These are phyloP conservation scores for Porites rus DNA, from an alignment of 92 coral and sea anemone species.

Conservation along the genomic window DNA sequence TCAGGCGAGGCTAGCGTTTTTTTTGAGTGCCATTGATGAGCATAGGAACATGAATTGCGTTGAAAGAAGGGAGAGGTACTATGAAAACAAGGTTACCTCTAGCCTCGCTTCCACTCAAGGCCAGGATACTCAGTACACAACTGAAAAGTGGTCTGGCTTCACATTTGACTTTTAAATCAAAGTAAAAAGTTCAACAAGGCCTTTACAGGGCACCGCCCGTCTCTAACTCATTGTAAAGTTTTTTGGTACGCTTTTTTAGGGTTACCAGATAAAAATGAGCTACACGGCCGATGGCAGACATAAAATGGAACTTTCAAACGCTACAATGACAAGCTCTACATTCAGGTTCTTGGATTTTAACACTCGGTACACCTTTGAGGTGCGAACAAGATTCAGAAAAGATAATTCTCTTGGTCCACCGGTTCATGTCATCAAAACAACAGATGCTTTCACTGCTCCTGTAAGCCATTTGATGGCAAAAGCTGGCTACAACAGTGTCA, in stretches of 20 bases:
- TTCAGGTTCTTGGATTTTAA: conserved; percentile 7
- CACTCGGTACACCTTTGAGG: conserved; percentile 23
- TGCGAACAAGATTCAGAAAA: background rate
- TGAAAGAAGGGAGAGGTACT: no score
- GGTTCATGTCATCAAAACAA: background rate
- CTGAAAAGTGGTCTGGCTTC: no score
- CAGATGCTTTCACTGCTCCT: conserved; percentile 52
- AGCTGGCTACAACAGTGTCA: background rate
- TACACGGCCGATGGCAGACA: background rate
- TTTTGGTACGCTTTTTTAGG: conserved; percentile 1
- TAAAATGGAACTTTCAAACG: background rate
- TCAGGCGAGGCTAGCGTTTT: no score
- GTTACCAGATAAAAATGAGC: background rate
- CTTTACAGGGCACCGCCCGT: no score
- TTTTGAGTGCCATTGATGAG: no score
- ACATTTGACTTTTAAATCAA: no score
- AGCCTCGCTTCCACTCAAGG: no score
- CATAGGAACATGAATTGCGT: no score
- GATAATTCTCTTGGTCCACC: background rate
- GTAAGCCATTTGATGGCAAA: conserved; percentile 17
- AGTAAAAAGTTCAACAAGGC: no score
- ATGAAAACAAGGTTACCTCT: no score
- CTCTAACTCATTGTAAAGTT: no score
- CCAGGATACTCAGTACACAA: no score
- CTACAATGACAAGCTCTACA: background rate